phyloP scores from a whole-genome alignment of 2,797 vertebrate genomes.

The Oreochromis grahami region DNA sequence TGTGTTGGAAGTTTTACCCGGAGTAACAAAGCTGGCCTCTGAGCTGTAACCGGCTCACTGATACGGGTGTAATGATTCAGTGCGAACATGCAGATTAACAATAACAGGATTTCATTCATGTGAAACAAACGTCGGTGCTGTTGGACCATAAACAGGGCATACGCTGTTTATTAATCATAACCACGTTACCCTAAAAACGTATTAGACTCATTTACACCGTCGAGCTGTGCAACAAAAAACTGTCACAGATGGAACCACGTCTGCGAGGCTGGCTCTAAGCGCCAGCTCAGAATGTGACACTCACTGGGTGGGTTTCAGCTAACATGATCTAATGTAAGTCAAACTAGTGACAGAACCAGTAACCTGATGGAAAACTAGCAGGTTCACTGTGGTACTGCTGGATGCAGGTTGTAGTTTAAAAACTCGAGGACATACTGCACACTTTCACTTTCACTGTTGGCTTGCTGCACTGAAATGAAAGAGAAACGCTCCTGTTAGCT shows the following conservation, averaged over 20 bases:
- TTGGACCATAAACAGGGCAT: rapidly evolving
- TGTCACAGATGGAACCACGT: background rate
- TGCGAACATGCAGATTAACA: background rate
- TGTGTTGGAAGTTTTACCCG: background rate
- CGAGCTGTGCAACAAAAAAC: background rate
- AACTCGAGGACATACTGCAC: background rate
- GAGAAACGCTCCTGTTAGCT: background rate
- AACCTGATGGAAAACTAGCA: background rate
- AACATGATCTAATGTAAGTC: background rate
- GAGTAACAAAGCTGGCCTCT: background rate
- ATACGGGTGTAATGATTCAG: rapidly evolving
- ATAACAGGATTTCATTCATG: background rate
- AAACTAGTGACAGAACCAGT: background rate
- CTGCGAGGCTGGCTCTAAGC: background rate
- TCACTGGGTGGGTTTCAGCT: background rate
- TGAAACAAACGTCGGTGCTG: background rate
- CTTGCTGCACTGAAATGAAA: background rate
- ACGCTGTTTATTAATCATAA: background rate
- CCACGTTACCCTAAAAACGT: background rate
- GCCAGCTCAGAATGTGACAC: too few relatives aligned
- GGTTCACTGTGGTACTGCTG: background rate
- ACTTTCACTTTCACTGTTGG: background rate
- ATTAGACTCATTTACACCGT: background rate
- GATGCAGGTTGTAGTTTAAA: background rate
- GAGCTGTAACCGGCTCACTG: background rate